Evolutionary conservation across 2,113 vertebrate genomes (phyloP).

Genomic region (Dinomys branickii): DNA sequence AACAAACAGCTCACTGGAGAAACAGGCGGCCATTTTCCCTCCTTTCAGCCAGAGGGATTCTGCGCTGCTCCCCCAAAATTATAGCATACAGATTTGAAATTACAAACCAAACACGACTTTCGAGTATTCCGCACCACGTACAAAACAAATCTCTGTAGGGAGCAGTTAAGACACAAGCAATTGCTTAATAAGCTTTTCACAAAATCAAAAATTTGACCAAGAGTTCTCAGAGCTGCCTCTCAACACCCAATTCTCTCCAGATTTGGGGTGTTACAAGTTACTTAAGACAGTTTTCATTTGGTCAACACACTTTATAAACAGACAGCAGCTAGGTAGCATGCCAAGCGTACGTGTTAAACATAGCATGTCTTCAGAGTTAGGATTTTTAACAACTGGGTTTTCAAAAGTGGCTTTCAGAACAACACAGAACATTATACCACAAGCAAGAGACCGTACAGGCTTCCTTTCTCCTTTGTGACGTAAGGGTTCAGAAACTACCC

Average conservation of each 20-base stretch:
- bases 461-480: neutral
- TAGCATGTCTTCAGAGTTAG: neutral
- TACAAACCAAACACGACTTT: slow-evolving; percentile 59
- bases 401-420: slow-evolving; percentile 18
- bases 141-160: neutral
- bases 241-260: neutral
- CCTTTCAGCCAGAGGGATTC: slow-evolving; percentile 50
- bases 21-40: slow-evolving; percentile 61
- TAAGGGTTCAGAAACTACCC: neutral
- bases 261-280: neutral
- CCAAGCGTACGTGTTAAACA: neutral
- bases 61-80: slow-evolving; percentile 51
- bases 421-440: neutral
- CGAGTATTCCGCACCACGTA: slow-evolving; percentile 48
- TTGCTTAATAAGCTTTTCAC: slow-evolving; percentile 28
- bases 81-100: slow-evolving; percentile 65
- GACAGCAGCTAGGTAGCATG: neutral
- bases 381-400: neutral
- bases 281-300: neutral
- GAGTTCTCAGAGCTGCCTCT: slow-evolving; percentile 7
- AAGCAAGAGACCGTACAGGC: neutral
- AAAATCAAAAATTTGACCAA: slow-evolving; percentile 26
- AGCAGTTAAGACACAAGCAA: neutral
- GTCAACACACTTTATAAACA: neutral
- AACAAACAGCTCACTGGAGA: slow-evolving; percentile 86